phyloP scores from a whole-genome alignment of 2,113 vertebrate genomes.

The Madoqua kirkii region DNA sequence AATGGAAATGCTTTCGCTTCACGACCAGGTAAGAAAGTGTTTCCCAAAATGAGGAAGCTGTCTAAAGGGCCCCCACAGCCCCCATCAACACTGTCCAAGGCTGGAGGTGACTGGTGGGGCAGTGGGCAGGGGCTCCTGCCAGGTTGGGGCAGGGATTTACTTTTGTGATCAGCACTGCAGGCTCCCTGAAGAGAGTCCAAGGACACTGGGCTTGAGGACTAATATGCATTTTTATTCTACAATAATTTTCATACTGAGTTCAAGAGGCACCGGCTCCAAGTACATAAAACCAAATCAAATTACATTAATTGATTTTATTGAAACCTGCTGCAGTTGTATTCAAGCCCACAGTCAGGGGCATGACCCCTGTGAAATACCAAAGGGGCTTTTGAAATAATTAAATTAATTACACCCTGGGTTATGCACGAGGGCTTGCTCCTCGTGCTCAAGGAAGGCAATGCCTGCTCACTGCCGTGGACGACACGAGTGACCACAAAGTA shows the following conservation, averaged over 20 bases:
- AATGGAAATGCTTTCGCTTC: background rate
- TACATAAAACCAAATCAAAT: slow-evolving; percentile 76
- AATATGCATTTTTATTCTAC: slow-evolving; percentile 72
- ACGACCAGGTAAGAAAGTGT: background rate
- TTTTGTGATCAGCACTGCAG: slow-evolving; percentile 10
- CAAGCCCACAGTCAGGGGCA: slow-evolving; percentile 62
- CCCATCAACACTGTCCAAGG: background rate
- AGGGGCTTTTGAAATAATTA: slow-evolving; percentile 72
- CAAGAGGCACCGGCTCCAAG: slow-evolving; percentile 70
- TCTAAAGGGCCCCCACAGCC: background rate
- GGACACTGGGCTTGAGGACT: slow-evolving; percentile 47
- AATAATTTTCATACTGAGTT: slow-evolving; percentile 73
- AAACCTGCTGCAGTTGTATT: slow-evolving; percentile 69
- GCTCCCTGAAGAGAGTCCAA: slow-evolving; percentile 47
- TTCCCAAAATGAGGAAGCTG: background rate
- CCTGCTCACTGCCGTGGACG: background rate
- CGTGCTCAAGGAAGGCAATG: background rate
- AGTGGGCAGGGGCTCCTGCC: background rate
- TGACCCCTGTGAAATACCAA: slow-evolving; percentile 70
- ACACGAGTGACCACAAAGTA: background rate
- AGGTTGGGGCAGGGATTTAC: background rate
- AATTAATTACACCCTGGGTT: slow-evolving; percentile 67
- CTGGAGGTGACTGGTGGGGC: background rate
- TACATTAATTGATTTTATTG: slow-evolving; percentile 77
- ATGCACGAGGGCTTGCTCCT: background rate